phyloP scores from a whole-genome alignment of 1,140 invertebrate species.

The Phymorhynchus buccinoides region DNA sequence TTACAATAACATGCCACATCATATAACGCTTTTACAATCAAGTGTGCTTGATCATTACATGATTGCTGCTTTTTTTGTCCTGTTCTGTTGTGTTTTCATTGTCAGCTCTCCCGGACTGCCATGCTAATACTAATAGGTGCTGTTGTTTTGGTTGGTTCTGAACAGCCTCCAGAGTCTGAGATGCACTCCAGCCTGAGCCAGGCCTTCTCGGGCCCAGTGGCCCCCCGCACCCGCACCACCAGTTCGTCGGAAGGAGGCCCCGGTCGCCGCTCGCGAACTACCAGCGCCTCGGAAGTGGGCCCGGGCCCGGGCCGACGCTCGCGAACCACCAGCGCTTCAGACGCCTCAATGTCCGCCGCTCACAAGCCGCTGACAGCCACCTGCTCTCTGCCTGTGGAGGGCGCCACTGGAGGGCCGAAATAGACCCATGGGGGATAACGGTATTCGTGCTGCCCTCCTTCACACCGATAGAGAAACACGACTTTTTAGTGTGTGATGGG shows the following conservation, averaged over 20 bases:
- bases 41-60: too few relatives aligned
- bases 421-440: neutral
- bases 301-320: neutral
- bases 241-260: neutral
- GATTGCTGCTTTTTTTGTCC: too few relatives aligned
- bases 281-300: neutral
- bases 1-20: too few relatives aligned
- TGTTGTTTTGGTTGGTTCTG: neutral
- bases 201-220: constrained; percentile 7
- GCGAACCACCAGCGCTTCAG: neutral
- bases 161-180: constrained; percentile 21
- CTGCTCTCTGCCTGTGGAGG: neutral
- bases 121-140: too few relatives aligned
- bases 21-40: too few relatives aligned
- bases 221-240: constrained; percentile 36
- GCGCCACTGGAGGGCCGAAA: constrained; percentile 1
- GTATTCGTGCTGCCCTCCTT: neutral
- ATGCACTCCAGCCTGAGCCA: constrained; percentile 32
- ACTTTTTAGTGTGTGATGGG: neutral
- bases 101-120: neutral
- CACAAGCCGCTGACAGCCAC: constrained; percentile 8
- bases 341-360: neutral
- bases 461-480: neutral
- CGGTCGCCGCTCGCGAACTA: neutral
- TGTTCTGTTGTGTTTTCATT: too few relatives aligned